Evolutionary conservation across 2,888 invertebrate species (phyloP), one percentile per base, ranked within the genome.

Genomic region (Volucella inflata): DNA sequence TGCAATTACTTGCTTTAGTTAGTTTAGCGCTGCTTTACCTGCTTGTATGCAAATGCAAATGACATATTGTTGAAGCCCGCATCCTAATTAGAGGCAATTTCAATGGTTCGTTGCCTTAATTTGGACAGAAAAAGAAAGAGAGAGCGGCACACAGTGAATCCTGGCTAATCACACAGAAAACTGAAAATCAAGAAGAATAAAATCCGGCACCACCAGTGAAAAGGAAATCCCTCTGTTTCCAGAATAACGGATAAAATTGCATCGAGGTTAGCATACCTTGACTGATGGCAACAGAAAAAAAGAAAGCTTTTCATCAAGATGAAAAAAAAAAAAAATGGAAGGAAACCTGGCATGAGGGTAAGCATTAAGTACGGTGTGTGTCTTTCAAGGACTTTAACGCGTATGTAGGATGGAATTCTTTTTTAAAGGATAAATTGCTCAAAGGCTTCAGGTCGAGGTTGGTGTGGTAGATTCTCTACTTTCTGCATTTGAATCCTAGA

Each of bases 371-470:
- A 68, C 53, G 44, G 42, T 75, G 75, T 84, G 84, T 84, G 75
- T 70, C 84, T 60, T 84, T 84, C 84, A 84, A 84, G 84, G 84
- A 84, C 80, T 53, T 60, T 79, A 79, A 71, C 75, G 84, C 53
- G 79, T 84, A 65, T 84, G 65, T 65, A 57, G 75, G 84, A 71
- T 70, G 79, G 65, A 79, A 79, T 79, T 60, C 75, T 70, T 80
- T 84, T 77, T 82, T 79, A 74, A 74, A 80, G 74, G 68, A 80
- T 68, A 74, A 84, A 84, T 84, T 84, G 79, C 79, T 84, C 79
- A 84, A 84, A 84, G 84, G 84, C 80, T 84, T 76, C 79, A 76
- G 84, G 84, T 79, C 84, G 84, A 84, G 84, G 84, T 84, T 84
- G 79, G 78, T 70, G 55, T 72, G 77, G 72, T 78, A 68, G 78